These are phyloP conservation scores for Drosophila robusta DNA, from an alignment of 2,888 invertebrate genomes.

Conservation along the genomic window DNA sequence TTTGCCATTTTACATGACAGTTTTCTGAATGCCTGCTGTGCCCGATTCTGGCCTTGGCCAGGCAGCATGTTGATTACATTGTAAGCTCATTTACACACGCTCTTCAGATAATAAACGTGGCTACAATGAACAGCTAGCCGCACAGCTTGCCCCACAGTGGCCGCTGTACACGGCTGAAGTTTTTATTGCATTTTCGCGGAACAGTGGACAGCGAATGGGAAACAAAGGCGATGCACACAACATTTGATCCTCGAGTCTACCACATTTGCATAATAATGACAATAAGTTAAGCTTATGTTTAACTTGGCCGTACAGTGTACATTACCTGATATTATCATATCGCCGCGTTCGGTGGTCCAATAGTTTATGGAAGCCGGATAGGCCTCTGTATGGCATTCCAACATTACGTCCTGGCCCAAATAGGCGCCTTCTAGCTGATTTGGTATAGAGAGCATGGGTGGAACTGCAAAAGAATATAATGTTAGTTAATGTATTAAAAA, in stretches of 20 bases:
- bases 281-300: constrained; percentile 16
- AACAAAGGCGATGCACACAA: background rate
- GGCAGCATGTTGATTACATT: constrained; percentile 62
- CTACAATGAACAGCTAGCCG: constrained; percentile 17
- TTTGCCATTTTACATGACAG: constrained; percentile 53
- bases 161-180: constrained; percentile 1
- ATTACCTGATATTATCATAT: constrained; percentile 97
- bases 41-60: constrained; percentile 14
- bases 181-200: background rate
- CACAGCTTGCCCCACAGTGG: background rate
- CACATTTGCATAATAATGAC: constrained; percentile 5
- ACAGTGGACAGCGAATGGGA: background rate
- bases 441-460: constrained; percentile 96
- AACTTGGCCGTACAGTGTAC: constrained; percentile 16
- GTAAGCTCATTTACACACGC: constrained; percentile 72
- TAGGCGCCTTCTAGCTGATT: constrained; percentile 96
- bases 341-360: constrained; percentile 96
- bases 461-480: constrained; percentile 87
- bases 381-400: constrained; percentile 96
- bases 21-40: constrained; percentile 28
- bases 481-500: background rate
- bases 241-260: constrained; percentile 7
- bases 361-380: constrained; percentile 97
- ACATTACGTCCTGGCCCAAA: constrained; percentile 93
- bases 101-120: constrained; percentile 60